Evolutionary conservation across 2,797 vertebrate species (phyloP), one percentile per base, ranked within the genome.

Genomic region (Hemitrygon akajei): DNA sequence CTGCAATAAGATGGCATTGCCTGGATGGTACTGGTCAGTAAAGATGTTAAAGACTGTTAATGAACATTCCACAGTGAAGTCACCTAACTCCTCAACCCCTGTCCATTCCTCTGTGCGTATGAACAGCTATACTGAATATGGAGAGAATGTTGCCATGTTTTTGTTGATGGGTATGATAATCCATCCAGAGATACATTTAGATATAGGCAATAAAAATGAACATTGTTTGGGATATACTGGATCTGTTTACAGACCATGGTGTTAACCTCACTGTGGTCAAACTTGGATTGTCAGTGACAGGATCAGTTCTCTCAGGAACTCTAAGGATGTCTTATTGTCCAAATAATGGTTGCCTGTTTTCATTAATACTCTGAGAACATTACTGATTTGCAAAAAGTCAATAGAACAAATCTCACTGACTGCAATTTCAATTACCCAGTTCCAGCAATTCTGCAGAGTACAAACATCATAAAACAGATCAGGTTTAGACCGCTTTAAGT

Each of bases 381-480:
- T 86, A 86, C 82, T 86, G 82, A 86, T 86, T 86, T 86, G 82
- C 82, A 60, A 30, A 86, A 86, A 86, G 82, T 86, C 82, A 86
- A 86, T 86, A 86, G 82, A 86, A 86, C 82, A 86, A 86, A 86
- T 86, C 82, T 86, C 82, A 84, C 81, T n/a, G 56, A 86, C 82
- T 86, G 82, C 82, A 60, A 27, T 86, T 86, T 86, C 82, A 86
- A 86, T 86, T 86, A 86, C 58, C 60, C 27, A 86, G 56, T 60
- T 60, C 27, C 56, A 86, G 82, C 82, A 86, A 86, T 86, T 86
- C 82, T 14, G n/a, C 56, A 30, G 82, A 86, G 82, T 30, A 60
- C 56, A 60, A 60, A 60, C 82, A 86, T 86, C 82, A 86, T 86
- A 86, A 60, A 86, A 86, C 82, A 86, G 82, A 86, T 11, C 56